Evolutionary conservation across 2,113 vertebrate species (phyloP).

Genomic region (Globicephala melas): DNA sequence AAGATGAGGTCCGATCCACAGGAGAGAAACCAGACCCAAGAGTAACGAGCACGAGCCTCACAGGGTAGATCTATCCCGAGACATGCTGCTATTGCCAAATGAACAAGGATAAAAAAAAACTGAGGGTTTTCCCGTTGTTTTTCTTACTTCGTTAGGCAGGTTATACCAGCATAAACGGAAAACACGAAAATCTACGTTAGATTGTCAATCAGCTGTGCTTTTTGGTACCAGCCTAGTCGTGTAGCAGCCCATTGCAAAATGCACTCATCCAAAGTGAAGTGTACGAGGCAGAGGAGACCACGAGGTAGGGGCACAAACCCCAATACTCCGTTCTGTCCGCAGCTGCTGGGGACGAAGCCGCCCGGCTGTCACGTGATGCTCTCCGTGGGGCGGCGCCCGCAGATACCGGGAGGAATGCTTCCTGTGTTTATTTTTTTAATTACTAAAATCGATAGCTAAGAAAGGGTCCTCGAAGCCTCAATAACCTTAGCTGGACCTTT

Average conservation of each 20-base stretch:
- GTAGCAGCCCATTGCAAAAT: neutral
- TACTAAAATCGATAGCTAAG: constrained; percentile 53
- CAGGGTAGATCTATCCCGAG: rapidly evolving
- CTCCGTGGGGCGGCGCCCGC: rapidly evolving
- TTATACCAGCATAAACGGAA: neutral
- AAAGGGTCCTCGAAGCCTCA: constrained; percentile 65
- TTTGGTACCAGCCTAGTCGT: neutral
- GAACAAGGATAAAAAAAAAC: neutral
- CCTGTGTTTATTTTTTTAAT: neutral
- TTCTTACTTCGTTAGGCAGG: neutral
- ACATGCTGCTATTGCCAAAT: rapidly evolving
- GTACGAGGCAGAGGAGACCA: rapidly evolving
- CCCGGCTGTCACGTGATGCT: neutral
- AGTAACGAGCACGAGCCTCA: rapidly evolving
- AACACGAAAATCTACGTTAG: neutral
- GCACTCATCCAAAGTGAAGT: neutral
- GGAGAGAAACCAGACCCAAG: rapidly evolving
- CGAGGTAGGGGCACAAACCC: neutral
- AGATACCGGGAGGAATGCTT: neutral
- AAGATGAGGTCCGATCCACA: rapidly evolving
- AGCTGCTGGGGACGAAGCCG: neutral
- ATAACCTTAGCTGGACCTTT: constrained; percentile 71
- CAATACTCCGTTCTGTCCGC: neutral
- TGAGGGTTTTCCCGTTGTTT: neutral
- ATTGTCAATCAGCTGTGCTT: constrained; percentile 7